Conservation (phyloP, 2,888 invertebrate species). For the Hypselothyrea guttata region DNA sequence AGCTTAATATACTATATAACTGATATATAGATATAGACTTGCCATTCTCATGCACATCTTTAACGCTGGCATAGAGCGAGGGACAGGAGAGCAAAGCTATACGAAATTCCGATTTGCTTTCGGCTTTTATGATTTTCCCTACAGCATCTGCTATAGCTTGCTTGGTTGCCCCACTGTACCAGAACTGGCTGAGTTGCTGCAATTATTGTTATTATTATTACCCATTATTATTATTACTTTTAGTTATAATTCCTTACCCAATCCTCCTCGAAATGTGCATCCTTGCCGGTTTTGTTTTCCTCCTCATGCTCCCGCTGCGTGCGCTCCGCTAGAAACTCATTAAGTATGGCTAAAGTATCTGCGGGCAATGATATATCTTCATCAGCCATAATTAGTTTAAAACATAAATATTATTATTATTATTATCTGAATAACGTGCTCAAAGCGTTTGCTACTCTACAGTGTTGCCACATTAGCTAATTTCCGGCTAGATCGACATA, state of each 20-base stretch:
- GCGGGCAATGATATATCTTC: conserved; percentile 87
- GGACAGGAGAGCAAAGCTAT: conserved; percentile 95
- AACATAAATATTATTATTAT: conserved; percentile 8
- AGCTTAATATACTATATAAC: no score
- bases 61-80: conserved; percentile 89
- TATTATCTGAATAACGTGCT: conserved; percentile 1
- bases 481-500: no score
- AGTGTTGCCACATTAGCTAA: no score
- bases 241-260: conserved; percentile 85
- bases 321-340: conserved; percentile 90
- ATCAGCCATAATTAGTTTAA: conserved; percentile 36
- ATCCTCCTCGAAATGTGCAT: conserved; percentile 87
- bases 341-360: conserved; percentile 88
- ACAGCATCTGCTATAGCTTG: conserved; percentile 87
- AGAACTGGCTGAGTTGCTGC: conserved; percentile 98
- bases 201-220: background rate
- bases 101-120: conserved; percentile 70
- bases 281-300: conserved; percentile 81
- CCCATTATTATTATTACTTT: background rate
- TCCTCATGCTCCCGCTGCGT: conserved; percentile 85
- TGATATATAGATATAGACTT: no score
- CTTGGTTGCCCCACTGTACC: conserved; percentile 94
- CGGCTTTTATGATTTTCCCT: conserved; percentile 83
- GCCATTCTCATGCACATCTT: conserved; percentile 79
- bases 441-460: background rate